Evolutionary conservation across 2,797 vertebrate genomes (phyloP).

Genomic region (Kryptolebias ocellatus): DNA sequence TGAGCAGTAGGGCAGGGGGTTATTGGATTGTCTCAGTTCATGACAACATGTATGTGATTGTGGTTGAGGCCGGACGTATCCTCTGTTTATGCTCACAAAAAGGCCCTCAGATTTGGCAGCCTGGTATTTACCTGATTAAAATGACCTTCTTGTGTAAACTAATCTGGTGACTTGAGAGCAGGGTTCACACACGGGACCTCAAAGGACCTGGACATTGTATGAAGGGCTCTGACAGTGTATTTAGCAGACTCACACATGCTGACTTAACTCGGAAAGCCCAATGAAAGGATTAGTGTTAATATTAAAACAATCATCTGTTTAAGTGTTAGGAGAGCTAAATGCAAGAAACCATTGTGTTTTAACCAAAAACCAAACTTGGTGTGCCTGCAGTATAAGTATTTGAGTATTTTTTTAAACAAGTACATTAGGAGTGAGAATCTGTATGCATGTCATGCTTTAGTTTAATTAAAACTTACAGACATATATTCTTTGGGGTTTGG

Average conservation of each 20-base stretch:
- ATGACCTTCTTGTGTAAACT: slow-evolving; percentile 80
- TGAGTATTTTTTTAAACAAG: no score
- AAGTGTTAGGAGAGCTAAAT: no score
- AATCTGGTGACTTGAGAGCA: slow-evolving; percentile 60
- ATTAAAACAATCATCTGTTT: no score
- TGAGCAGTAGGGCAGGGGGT: slow-evolving; percentile 51
- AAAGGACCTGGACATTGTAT: slow-evolving; percentile 53
- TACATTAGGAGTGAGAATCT: no score
- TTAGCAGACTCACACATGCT: slow-evolving; percentile 37
- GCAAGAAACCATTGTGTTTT: no score
- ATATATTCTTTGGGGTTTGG: no score
- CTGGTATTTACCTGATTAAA: slow-evolving; percentile 83
- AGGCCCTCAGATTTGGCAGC: slow-evolving; percentile 76
- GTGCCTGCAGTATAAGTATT: no score
- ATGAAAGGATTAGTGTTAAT: neutral
- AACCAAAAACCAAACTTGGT: no score
- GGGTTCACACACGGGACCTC: slow-evolving; percentile 53
- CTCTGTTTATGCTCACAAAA: slow-evolving; percentile 80
- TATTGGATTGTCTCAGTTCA: slow-evolving; percentile 64
- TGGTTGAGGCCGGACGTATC: slow-evolving; percentile 75
- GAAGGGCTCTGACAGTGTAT: slow-evolving; percentile 60
- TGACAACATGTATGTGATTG: slow-evolving; percentile 76
- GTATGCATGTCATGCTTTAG: no score
- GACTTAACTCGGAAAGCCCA: neutral
- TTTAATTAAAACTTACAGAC: no score